Base-by-base conservation (phyloP, 2,888 invertebrate genomes). In the Rotaria macrura region DNA sequence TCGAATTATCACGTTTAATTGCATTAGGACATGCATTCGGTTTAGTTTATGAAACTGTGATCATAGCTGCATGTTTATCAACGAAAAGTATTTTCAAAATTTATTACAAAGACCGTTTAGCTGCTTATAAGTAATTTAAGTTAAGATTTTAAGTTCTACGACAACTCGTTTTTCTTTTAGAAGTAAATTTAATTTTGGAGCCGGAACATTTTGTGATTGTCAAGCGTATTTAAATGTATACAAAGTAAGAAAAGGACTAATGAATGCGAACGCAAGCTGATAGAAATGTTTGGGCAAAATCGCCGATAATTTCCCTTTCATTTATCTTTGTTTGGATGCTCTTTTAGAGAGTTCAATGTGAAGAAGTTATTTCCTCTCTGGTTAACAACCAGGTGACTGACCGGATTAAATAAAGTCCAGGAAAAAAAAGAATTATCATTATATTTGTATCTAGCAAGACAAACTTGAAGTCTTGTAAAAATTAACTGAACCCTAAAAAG, bases 11-110 rank as follows among this genome's bases (percentile, higher is more conserved):
- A 20, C 96, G 96, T 89, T 91, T 97, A 23, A 94, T 97, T 86
- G 92, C 95, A 87, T 91, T 97, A 6, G 97, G 97, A 0, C 93
- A 95, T 89, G 93, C 95, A 85, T 96, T 94, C 89, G 95, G 95
- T 85, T 93, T 95, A 74, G 91, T 97, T 17, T 94, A 95, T 20
- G 96, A 97, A 87, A 92, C 94, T 34, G 93, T 96, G 85, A 94
- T 96, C 85, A 96, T 86, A 29, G 86, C 86, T 49, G 86, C 86
- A 83, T 84, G 79, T 29, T 54, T 86, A 57, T 84, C 86, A 40
- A 85, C 84, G 17, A 86, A 86, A 52, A 86, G 74, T 55, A 52
- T 86, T 84, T 86, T 86, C 23, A 86, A 84, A 74, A 55, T 74
- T 49, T 86, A 84, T 34, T 86, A 84, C 29, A 86, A 86, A 84